Percentiles rank a stretch among this genome's conserved stretches.
phyloP scores from a whole-genome alignment of 2,113 vertebrate species.

The Stictonetta naevosa region DNA sequence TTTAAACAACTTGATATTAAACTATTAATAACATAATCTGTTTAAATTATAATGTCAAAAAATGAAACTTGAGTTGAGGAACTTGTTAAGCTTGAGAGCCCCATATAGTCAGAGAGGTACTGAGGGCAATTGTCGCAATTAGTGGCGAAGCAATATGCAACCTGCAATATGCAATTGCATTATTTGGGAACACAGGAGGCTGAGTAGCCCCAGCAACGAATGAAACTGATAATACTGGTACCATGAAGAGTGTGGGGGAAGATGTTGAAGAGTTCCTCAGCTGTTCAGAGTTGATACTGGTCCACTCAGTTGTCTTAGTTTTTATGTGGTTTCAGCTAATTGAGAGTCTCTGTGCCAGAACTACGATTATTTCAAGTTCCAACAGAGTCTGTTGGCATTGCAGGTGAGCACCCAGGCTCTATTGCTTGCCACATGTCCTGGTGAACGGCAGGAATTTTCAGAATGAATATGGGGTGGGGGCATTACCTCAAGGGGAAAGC shows the following conservation, averaged over 20 bases:
- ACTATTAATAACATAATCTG: neutral
- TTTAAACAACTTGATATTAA: neutral
- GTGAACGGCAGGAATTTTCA: neutral
- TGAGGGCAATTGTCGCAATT: neutral
- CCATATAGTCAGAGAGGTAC: fast-evolving
- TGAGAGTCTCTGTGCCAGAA: neutral
- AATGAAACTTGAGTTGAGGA: neutral
- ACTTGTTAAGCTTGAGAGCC: neutral
- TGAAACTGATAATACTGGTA: neutral
- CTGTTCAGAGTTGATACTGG: neutral
- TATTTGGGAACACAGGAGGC: fast-evolving
- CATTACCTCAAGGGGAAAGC: neutral
- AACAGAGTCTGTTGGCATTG: neutral
- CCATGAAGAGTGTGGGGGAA: neutral
- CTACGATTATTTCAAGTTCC: neutral
- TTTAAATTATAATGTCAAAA: neutral
- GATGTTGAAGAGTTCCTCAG: neutral
- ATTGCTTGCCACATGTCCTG: neutral
- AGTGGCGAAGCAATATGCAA: neutral
- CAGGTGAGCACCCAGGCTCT: neutral
- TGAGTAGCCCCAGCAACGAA: neutral
- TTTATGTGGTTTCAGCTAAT: neutral
- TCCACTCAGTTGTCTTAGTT: neutral
- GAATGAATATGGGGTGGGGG: neutral
- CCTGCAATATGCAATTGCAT: neutral